Evolutionary conservation across 64 coral and sea anemone species (phyloP), one percentile per base, ranked within the genome.

Genomic region (Cladopsammia gracilis): DNA sequence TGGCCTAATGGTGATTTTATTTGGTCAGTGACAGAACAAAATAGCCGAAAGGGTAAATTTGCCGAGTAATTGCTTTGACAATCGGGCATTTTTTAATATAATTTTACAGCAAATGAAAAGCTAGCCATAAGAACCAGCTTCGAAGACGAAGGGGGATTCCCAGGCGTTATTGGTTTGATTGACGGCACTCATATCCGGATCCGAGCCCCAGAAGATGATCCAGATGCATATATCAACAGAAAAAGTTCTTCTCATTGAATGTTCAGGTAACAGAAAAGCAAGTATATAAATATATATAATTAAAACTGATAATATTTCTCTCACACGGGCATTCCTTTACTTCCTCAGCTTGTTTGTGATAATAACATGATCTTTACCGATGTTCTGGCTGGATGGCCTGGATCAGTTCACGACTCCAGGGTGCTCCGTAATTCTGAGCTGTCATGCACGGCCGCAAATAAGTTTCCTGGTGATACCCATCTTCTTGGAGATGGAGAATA

Each of bases 171-270:
- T 34, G 86, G 86, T 47, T 25, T 73, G 19, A 76, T 88, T 9
- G 86, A 88, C 42, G 86, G 86, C 4, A 88, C 86, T 67, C 85
- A 87, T 13, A 73, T 87, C 52, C 67, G 85, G 44, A 88, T 88
- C 58, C 86, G 57, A 13, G 86, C 69, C 50, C 86, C 50, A 53
- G 48, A 60, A 9, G 25, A 76, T 44, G 71, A 88, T 4, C 48
- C 68, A 48, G 71, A 88, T 62, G 86, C n/a, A 53, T 70, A 70
- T 26, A 70, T 70, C 20, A 70, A 34, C 67, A 70, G 67, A 70
- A 70, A 70, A 70, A 65, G 62, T n/a, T n/a, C n/a, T 64, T 64
- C 4, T 65, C 62, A 20, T 65, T 65, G 62, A 65, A 65, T 65
- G 62, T 65, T 0, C 62, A 65, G 62, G 3, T 65, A 65, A 65